Evolutionary conservation across 2,797 vertebrate species (phyloP).

Genomic region (Merluccius polli): DNA sequence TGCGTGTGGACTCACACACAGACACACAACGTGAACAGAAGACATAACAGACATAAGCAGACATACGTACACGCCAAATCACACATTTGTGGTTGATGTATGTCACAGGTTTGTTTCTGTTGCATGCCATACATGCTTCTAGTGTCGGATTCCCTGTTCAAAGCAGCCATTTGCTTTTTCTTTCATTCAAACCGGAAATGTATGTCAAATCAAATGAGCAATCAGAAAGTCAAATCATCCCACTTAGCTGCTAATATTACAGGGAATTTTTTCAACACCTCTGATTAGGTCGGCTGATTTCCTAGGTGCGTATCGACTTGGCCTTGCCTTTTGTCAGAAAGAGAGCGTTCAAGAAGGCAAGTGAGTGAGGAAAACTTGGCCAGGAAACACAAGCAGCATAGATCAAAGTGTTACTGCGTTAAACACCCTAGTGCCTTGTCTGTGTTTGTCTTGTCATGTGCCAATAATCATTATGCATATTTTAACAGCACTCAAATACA

Average conservation of each 20-base stretch:
- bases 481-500: neutral
- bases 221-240: too few relatives aligned
- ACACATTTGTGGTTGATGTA: neutral
- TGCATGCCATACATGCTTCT: neutral
- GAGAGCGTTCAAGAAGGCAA: neutral
- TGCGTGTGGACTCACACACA: neutral
- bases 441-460: neutral
- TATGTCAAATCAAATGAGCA: neutral
- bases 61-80: neutral
- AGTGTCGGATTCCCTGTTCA: neutral
- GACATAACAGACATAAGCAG: neutral
- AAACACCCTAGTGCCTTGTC: neutral
- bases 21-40: neutral
- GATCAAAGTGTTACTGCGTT: neutral
- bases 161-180: neutral
- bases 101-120: neutral
- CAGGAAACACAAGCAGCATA: neutral
- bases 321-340: neutral
- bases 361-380: neutral
- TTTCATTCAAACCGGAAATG: neutral
- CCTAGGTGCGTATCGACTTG: too few relatives aligned
- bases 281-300: too few relatives aligned
- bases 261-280: too few relatives aligned
- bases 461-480: neutral
- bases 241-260: too few relatives aligned